Evolutionary conservation across 2,888 invertebrate species (phyloP).

Genomic region (Hydrotaea diabolus): DNA sequence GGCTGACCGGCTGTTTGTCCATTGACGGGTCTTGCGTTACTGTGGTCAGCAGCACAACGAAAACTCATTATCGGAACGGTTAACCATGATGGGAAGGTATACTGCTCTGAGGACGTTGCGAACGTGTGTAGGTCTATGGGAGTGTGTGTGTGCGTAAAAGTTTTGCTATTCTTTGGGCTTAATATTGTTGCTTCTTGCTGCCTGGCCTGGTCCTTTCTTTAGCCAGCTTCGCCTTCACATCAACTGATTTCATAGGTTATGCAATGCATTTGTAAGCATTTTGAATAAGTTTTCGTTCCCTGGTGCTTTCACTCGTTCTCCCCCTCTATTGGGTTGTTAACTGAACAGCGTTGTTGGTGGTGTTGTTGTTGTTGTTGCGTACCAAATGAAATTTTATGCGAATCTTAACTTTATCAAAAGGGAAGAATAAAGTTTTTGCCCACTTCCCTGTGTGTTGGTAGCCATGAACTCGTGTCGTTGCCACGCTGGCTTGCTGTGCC

Average conservation of each 20-base stretch:
- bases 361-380: neutral
- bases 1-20: neutral
- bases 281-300: neutral
- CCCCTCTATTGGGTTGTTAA: neutral
- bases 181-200: neutral
- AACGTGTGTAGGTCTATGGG: neutral
- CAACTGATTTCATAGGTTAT: slow-evolving; percentile 8
- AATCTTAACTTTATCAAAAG: slow-evolving; percentile 22
- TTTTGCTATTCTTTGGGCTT: neutral
- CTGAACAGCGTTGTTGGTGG: slow-evolving; percentile 6
- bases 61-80: slow-evolving; percentile 48
- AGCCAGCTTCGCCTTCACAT: neutral
- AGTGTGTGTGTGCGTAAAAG: slow-evolving; percentile 9
- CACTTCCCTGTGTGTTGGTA: slow-evolving; percentile 14
- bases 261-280: slow-evolving; percentile 20
- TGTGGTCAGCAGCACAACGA: slow-evolving; percentile 36
- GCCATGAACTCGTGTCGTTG: slow-evolving; percentile 12
- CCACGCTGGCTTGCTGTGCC: neutral
- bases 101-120: neutral
- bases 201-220: neutral
- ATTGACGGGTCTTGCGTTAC: slow-evolving; percentile 12
- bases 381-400: slow-evolving; percentile 25
- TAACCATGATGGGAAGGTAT: slow-evolving; percentile 33
- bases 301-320: neutral
- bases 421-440: slow-evolving; percentile 13